These are phyloP conservation scores for Phyllotis vaccarum DNA, from an alignment of 2,797 vertebrate genomes.

Conservation along the genomic window DNA sequence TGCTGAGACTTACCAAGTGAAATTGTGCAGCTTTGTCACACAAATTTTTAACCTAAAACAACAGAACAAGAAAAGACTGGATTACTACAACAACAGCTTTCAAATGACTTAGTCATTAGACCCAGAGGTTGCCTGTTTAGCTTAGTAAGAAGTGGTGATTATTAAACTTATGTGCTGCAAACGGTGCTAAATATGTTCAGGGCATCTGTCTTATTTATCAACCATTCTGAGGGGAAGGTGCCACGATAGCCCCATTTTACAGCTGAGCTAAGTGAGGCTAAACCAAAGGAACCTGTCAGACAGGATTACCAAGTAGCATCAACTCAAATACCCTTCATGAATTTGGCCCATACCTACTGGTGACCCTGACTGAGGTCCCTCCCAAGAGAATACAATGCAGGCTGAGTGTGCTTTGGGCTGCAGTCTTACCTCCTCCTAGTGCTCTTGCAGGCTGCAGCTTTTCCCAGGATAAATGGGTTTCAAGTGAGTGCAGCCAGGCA, in stretches of 20 bases:
- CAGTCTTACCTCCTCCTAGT: neutral
- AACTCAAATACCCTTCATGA: neutral
- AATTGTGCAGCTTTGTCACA: neutral
- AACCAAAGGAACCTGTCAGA: neutral
- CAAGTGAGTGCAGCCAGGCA: neutral
- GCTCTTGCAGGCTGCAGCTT: neutral
- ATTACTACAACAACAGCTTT: slow-evolving; percentile 24
- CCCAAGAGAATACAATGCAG: neutral
- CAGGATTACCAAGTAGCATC: neutral
- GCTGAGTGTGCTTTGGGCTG: neutral
- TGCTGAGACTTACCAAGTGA: slow-evolving; percentile 34
- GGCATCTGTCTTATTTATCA: neutral
- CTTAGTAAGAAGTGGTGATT: neutral
- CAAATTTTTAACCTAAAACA: slow-evolving; percentile 23
- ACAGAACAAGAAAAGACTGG: neutral
- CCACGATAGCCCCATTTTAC: neutral
- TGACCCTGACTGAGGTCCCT: neutral
- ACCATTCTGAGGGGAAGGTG: neutral
- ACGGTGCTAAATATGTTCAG: neutral
- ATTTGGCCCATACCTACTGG: neutral
- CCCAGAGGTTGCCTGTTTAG: neutral
- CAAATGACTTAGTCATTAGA: neutral
- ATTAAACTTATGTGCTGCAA: neutral
- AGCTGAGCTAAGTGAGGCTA: neutral
- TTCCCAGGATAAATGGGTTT: neutral